Base-by-base conservation (phyloP, 1,140 invertebrate species). In the Rhopalosiphum maidis region DNA sequence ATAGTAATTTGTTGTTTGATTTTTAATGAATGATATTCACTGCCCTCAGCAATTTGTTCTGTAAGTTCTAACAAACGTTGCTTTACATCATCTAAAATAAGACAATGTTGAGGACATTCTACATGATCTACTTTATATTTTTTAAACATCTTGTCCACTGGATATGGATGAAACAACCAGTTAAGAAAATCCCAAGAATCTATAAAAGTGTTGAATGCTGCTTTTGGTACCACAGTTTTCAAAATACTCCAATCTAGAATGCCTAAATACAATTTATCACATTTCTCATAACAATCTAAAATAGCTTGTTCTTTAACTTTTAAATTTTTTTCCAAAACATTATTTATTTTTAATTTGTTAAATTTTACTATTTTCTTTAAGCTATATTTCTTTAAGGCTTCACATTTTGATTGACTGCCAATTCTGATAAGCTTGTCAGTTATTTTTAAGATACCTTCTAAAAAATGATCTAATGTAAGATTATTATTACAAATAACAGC, bases 401-500 rank as follows among this genome's bases (percentile, higher is more conserved):
- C 95, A 94, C 96, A 96, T 94, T 96, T 96, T 2, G 96, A 97
- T 95, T 97, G 96, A 15, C 96, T 96, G 6, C 98, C 98, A 94
- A 98, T 96, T 51, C 98, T 96, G n/a, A 97, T 95, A 88, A 98
- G 95, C 37, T 96, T 95, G 0, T 95, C 55, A 4, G 96, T 97
- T 9, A 95, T 95, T 35, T 95, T 93, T 25, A 96, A 94, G 30
- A 97, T 96, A 37, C 97, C 97, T 95, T 98, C 96, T n/a, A 98
- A 95, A 95, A 98, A 98, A 95, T 98, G 97, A 95, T 98, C 98
- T 11, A 98, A 95, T 2, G 98, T 98, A 95, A 98, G 97, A 94
- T 98, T 99, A 0, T 97, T 98, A 94, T 97, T 98, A 94, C 97
- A 98, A 51, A 98, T 96, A n/a, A 98, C 95, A 3, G 98, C 95